phyloP scores from a whole-genome alignment of 2,888 invertebrate genomes.

The Troglohyphantes excavatus region DNA sequence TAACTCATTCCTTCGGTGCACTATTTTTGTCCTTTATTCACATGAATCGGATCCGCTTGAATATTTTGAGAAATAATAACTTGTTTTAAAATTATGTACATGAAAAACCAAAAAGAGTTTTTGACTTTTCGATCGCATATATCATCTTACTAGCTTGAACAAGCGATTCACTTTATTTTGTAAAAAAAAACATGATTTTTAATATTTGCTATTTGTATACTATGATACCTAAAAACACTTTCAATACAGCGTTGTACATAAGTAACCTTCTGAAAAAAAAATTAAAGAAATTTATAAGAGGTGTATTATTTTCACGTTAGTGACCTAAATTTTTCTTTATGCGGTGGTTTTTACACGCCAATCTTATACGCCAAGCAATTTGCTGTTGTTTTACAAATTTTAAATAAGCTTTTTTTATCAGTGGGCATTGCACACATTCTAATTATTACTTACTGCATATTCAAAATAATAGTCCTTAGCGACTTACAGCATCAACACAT shows the following conservation, averaged over 20 bases:
- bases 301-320: slow-evolving; percentile 30
- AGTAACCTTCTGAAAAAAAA: slow-evolving; percentile 32
- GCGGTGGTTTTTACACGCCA: slow-evolving; percentile 61
- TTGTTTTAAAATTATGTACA: slow-evolving; percentile 52
- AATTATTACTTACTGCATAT: slow-evolving; percentile 58
- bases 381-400: slow-evolving; percentile 70
- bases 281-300: slow-evolving; percentile 60
- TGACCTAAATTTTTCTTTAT: slow-evolving; percentile 60
- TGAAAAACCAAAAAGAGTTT: slow-evolving; percentile 24
- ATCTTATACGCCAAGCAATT: slow-evolving; percentile 58
- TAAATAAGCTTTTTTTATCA: slow-evolving; percentile 66
- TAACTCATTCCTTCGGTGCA: slow-evolving; percentile 59
- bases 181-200: slow-evolving; percentile 58
- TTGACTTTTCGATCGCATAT: slow-evolving; percentile 52
- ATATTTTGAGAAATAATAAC: slow-evolving; percentile 42
- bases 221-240: slow-evolving; percentile 39
- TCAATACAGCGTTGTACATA: slow-evolving; percentile 60
- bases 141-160: slow-evolving; percentile 54
- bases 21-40: slow-evolving; percentile 66
- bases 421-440: slow-evolving; percentile 46
- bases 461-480: slow-evolving; percentile 68
- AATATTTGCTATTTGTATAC: slow-evolving; percentile 60
- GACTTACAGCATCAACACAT: slow-evolving; percentile 66
- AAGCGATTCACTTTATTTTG: slow-evolving; percentile 50
- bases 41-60: slow-evolving; percentile 32